These are phyloP conservation scores for Emys orbicularis DNA, from an alignment of 2,797 vertebrate species.

Conservation along the genomic window DNA sequence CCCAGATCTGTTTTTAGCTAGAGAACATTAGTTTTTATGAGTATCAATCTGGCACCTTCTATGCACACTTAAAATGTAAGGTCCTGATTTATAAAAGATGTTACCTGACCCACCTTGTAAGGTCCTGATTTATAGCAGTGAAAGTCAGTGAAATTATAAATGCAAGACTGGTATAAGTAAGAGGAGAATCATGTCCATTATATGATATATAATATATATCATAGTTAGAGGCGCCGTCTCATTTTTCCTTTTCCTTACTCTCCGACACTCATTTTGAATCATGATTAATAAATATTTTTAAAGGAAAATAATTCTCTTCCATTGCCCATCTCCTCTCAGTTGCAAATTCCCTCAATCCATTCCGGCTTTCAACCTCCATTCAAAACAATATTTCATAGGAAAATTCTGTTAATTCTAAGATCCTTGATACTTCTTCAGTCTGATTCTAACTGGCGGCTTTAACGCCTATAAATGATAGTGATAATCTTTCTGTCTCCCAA, in stretches of 20 bases:
- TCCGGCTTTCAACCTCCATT: neutral
- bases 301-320: neutral
- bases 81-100: neutral
- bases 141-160: neutral
- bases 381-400: neutral
- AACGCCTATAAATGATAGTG: neutral
- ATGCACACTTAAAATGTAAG: neutral
- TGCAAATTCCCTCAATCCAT: neutral
- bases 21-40: neutral
- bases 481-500: neutral
- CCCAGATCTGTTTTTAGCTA: neutral
- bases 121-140: neutral
- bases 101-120: no score
- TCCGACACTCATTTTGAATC: neutral
- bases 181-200: neutral
- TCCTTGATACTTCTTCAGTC: neutral
- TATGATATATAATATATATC: neutral
- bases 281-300: neutral
- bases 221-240: neutral
- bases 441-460: neutral
- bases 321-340: neutral
- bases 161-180: neutral
- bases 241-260: neutral
- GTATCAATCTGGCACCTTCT: neutral
- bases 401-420: neutral